These are phyloP conservation scores for Eupithecia subfuscata DNA, from an alignment of 2,888 invertebrate species.

Conservation along the genomic window DNA sequence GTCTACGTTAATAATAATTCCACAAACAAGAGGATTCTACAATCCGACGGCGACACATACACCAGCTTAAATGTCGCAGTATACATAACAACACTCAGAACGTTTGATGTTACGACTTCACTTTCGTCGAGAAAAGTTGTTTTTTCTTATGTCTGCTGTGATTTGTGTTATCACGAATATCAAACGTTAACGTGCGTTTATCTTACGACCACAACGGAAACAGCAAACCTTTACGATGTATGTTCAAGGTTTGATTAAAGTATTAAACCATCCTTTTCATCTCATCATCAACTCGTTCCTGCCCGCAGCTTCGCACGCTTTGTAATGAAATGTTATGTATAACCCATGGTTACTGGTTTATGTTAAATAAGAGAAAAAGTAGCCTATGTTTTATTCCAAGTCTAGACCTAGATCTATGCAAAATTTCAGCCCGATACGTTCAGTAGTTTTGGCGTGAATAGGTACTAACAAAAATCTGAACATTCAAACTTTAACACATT, in stretches of 20 bases:
- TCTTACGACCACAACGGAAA: not conserved
- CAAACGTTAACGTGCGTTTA: not conserved
- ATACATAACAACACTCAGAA: slow-evolving; percentile 46
- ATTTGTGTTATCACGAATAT: slow-evolving; percentile 5
- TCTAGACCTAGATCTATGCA: too few relatives aligned
- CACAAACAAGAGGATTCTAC: too few relatives aligned
- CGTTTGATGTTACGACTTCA: slow-evolving; percentile 61
- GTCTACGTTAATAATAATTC: too few relatives aligned
- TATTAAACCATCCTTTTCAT: not conserved
- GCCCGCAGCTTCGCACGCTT: too few relatives aligned
- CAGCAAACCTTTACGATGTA: not conserved
- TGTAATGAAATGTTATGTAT: too few relatives aligned
- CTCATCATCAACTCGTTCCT: not conserved
- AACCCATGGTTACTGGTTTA: too few relatives aligned
- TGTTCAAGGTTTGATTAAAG: not conserved
- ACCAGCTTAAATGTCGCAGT: slow-evolving; percentile 12
- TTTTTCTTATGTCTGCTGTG: slow-evolving; percentile 24
- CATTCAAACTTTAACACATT: too few relatives aligned
- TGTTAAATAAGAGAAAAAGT: too few relatives aligned
- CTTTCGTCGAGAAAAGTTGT: slow-evolving; percentile 28
- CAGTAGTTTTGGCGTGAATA: too few relatives aligned
- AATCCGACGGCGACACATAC: not conserved
- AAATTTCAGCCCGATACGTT: too few relatives aligned
- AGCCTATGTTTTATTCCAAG: too few relatives aligned
- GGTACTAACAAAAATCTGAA: too few relatives aligned